These are phyloP conservation scores for Helicolenus hilgendorfi DNA, from an alignment of 2,797 vertebrate genomes.

Conservation along the genomic window DNA sequence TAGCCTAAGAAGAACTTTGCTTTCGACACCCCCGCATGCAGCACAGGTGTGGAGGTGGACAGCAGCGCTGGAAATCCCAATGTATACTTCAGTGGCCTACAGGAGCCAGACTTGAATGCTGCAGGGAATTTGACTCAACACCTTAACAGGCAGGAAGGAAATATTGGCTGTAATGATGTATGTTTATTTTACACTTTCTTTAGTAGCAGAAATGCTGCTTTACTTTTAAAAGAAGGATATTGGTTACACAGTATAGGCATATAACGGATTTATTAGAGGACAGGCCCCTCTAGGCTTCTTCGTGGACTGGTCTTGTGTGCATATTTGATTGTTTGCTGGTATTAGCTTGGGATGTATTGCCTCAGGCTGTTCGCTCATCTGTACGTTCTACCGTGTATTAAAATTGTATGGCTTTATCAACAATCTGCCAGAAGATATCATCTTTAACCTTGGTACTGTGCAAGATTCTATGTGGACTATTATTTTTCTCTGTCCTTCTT, in stretches of 20 bases:
- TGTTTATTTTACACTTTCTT: neutral
- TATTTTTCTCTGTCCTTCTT: neutral
- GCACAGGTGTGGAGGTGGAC: conserved; percentile 47
- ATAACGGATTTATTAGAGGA: conserved; percentile 20
- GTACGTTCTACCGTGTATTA: neutral
- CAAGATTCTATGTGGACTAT: neutral
- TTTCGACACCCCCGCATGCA: neutral
- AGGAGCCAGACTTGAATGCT: neutral
- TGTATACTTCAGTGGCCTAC: neutral
- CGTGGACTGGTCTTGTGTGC: neutral
- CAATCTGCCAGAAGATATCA: conserved; percentile 7
- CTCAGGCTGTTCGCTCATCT: conserved; percentile 21
- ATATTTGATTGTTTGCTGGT: conserved; percentile 21
- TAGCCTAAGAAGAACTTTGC: neutral
- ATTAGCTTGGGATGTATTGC: conserved; percentile 6
- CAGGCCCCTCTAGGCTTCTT: neutral
- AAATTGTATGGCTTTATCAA: conserved; percentile 25
- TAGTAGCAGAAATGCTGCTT: neutral
- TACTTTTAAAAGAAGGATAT: neutral
- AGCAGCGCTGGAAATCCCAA: neutral
- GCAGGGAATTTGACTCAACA: conserved; percentile 32
- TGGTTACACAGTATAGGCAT: neutral
- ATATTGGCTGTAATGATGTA: neutral
- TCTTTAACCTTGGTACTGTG: neutral
- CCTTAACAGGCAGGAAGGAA: neutral